A percentile compares a stretch with the other conserved stretches of the same genome.
These are phyloP conservation scores for Formica exsecta DNA, from an alignment of 1,140 invertebrate genomes.

Conservation along the genomic window DNA sequence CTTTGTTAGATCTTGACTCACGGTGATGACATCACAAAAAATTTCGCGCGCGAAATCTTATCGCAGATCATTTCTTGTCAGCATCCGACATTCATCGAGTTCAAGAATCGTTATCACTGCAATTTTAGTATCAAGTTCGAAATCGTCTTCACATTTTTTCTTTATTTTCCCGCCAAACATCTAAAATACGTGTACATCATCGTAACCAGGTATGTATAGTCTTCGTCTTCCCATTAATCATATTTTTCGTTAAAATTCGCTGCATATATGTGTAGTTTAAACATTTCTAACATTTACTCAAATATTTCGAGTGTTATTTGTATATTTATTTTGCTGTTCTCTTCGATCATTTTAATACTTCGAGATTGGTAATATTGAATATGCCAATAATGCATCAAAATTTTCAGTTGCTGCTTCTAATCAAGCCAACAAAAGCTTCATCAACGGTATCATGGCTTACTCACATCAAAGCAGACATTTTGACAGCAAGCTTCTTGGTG, in stretches of 20 bases:
- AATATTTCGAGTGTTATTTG: not conserved
- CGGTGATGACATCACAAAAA: not conserved
- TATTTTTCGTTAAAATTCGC: too few species aligned
- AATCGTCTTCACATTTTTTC: not conserved
- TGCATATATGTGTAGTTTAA: too few species aligned
- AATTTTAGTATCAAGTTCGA: not conserved
- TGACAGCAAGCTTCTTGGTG: too few species aligned
- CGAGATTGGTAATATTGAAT: not conserved
- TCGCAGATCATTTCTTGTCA: not conserved
- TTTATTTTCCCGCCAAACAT: not conserved
- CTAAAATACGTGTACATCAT: not conserved
- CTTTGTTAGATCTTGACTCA: not conserved
- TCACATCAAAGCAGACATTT: too few species aligned
- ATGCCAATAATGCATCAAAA: too few species aligned
- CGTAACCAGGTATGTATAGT: not conserved
- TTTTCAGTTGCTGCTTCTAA: too few species aligned
- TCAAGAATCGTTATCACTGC: not conserved
- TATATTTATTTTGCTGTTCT: not conserved
- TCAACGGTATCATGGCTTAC: too few species aligned
- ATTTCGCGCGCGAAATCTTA: not conserved
- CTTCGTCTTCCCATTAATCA: not conserved
- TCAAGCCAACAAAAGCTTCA: too few species aligned
- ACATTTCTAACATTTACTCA: too few species aligned
- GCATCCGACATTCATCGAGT: not conserved
- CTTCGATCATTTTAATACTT: not conserved